A percentile compares a stretch with the other conserved stretches of the same genome.
phyloP scores from a whole-genome alignment of 2,888 invertebrate species.

The Rotaria socialis region DNA sequence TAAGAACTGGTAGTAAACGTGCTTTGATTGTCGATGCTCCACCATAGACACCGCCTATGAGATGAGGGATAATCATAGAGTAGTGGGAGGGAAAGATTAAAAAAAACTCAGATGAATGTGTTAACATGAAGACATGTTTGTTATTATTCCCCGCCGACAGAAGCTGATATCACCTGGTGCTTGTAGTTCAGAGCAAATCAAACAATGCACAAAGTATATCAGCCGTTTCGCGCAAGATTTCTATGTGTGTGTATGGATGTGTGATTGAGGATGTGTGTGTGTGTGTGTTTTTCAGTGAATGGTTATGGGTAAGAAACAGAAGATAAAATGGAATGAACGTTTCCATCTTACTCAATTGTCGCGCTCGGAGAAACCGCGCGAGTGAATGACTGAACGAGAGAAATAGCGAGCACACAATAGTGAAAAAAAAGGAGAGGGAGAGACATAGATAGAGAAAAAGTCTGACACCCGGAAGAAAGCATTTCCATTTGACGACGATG shows the following conservation, averaged over 20 bases:
- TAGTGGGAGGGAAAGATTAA: background rate
- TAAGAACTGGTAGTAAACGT: constrained; percentile 11
- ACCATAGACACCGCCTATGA: constrained; percentile 40
- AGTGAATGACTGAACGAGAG: background rate
- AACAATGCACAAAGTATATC: constrained; percentile 37
- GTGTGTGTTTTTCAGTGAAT: background rate
- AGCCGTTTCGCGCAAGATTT: constrained; percentile 30
- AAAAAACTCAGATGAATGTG: background rate
- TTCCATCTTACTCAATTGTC: constrained; percentile 24
- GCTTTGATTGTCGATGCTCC: constrained; percentile 12
- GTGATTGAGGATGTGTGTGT: background rate
- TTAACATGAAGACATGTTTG: constrained; percentile 37
- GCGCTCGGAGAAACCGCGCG: constrained; percentile 4
- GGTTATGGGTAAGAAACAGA: background rate
- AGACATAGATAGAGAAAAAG: background rate
- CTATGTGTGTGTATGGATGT: background rate
- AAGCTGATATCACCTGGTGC: constrained; percentile 47
- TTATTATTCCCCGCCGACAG: constrained; percentile 30
- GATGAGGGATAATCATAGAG: background rate
- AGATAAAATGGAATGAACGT: constrained; percentile 28
- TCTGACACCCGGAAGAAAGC: constrained; percentile 13
- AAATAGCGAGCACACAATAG: background rate
- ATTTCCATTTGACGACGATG: constrained; percentile 29
- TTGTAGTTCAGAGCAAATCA: constrained; percentile 38
- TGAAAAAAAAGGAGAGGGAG: background rate